Conservation (phyloP, 2,797 vertebrate species). For the Rallus crepitans region DNA sequence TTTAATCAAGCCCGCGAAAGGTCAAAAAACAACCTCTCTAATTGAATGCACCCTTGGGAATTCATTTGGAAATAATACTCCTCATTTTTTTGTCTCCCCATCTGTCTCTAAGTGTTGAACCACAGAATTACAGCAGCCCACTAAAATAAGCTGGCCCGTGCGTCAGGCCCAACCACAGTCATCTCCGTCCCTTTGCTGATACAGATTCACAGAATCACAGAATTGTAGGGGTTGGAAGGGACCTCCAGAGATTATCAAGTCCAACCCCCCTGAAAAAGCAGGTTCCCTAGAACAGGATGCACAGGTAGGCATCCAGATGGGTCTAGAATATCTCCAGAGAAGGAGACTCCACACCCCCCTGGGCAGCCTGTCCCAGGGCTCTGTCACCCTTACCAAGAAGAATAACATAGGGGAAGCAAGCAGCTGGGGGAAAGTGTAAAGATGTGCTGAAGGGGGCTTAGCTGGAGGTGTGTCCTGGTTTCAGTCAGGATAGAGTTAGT, state of each 20-base stretch:
- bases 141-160: slow-evolving; percentile 12
- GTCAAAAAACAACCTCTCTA: slow-evolving; percentile 27
- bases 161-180: background rate
- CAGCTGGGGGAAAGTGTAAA: background rate
- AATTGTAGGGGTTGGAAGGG: too few relatives aligned
- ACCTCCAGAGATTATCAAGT: too few relatives aligned
- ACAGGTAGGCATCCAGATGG: too few relatives aligned
- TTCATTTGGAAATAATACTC: slow-evolving; percentile 9
- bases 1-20: slow-evolving; percentile 22
- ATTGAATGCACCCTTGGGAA: slow-evolving; percentile 29
- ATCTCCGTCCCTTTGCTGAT: background rate
- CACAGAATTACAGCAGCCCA: slow-evolving; percentile 11
- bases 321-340: too few relatives aligned
- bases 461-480: too few relatives aligned
- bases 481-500: too few relatives aligned
- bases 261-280: too few relatives aligned
- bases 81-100: slow-evolving; percentile 27
- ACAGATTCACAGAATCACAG: background rate
- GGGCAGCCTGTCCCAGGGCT: too few relatives aligned
- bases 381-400: background rate
- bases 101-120: slow-evolving; percentile 39
- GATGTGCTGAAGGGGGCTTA: background rate
- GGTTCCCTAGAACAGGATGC: too few relatives aligned
- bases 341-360: too few relatives aligned
- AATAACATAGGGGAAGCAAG: background rate